These are phyloP conservation scores for Acleris emargana DNA, from an alignment of 2,888 invertebrate species.

Conservation along the genomic window DNA sequence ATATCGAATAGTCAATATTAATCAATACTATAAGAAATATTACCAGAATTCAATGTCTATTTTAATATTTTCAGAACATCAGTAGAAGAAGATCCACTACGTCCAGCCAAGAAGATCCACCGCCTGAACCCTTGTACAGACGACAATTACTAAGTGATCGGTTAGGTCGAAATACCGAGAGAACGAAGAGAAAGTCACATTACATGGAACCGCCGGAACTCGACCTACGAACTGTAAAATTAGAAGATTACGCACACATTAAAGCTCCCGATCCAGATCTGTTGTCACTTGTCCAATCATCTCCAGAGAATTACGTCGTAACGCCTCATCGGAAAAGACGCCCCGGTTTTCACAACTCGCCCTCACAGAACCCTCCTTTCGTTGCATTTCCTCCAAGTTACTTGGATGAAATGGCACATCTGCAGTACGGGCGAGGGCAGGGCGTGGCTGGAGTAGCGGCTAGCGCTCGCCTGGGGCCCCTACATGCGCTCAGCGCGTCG, in stretches of 20 bases:
- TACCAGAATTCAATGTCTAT: background rate
- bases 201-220: constrained; percentile 88
- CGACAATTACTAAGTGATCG: constrained; percentile 85
- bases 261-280: constrained; percentile 88
- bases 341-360: constrained; percentile 94
- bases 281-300: constrained; percentile 87
- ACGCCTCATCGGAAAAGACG: constrained; percentile 93
- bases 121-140: constrained; percentile 82
- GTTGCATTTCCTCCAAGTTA: constrained; percentile 92
- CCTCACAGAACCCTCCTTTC: constrained; percentile 94
- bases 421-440: constrained; percentile 85
- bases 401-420: constrained; percentile 87
- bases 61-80: constrained; percentile 65
- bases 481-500: constrained; percentile 87
- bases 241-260: constrained; percentile 86
- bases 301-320: constrained; percentile 93
- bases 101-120: constrained; percentile 79
- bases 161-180: constrained; percentile 84
- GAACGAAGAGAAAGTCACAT: constrained; percentile 85
- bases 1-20: too few species aligned
- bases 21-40: too few species aligned
- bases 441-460: constrained; percentile 85
- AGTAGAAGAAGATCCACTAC: constrained; percentile 77
- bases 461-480: constrained; percentile 73
- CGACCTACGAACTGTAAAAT: constrained; percentile 85